Conservation (phyloP, 2,113 vertebrate species). For the Phoxinus phoxinus region DNA sequence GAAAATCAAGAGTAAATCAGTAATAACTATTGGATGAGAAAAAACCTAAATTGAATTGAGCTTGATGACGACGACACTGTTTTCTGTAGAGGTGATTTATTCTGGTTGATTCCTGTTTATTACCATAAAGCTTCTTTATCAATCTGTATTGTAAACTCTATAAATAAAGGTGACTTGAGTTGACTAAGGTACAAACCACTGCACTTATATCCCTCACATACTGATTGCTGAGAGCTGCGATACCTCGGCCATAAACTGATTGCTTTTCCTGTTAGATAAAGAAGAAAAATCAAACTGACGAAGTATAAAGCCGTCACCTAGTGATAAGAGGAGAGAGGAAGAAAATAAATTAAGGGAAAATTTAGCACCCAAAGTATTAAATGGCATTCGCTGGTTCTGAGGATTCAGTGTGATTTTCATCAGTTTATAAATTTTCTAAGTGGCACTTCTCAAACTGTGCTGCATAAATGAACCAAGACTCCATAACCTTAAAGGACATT, state of each 20-base stretch:
- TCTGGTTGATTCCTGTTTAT: too few species aligned
- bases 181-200: too few species aligned
- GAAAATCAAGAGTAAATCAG: constrained; percentile 4
- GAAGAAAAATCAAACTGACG: neutral
- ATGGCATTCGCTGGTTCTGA: neutral
- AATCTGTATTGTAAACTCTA: too few species aligned
- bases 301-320: neutral
- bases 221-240: too few species aligned
- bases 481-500: neutral
- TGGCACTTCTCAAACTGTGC: neutral
- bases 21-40: neutral
- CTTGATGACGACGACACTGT: too few species aligned
- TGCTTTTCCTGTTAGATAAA: neutral
- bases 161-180: too few species aligned
- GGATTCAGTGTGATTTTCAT: neutral
- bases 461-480: neutral
- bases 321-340: neutral
- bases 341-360: neutral
- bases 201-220: too few species aligned
- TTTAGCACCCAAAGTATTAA: neutral
- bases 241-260: neutral
- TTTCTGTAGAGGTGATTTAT: too few species aligned
- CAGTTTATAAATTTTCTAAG: neutral
- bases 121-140: too few species aligned
- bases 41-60: too few species aligned